phyloP scores from a whole-genome alignment of 1,140 invertebrate species.

The Acromyrmex echinatior region DNA sequence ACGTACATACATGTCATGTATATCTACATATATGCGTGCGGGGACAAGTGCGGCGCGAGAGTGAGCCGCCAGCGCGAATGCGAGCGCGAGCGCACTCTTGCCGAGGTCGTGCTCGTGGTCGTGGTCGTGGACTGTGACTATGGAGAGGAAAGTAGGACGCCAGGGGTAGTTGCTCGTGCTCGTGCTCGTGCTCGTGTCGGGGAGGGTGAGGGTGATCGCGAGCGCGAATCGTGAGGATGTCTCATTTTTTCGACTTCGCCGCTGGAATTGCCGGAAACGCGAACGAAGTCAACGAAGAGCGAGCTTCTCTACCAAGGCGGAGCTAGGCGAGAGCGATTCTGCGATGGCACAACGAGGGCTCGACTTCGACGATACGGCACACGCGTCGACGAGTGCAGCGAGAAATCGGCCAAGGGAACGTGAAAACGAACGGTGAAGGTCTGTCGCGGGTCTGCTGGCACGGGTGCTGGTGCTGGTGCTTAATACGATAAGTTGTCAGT shows the following conservation, averaged over 20 bases:
- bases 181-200: no score
- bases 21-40: neutral
- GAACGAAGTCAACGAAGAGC: neutral
- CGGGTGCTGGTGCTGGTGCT: neutral
- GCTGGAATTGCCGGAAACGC: neutral
- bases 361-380: neutral
- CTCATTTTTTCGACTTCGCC: conserved; percentile 7
- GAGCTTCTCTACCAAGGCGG: neutral
- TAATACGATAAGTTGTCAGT: conserved; percentile 8
- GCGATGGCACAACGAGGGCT: conserved; percentile 20
- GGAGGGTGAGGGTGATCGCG: neutral
- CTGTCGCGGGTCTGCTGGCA: no score
- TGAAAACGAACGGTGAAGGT: neutral
- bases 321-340: neutral
- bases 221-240: conserved; percentile 22
- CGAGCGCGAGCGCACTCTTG: conserved; percentile 17
- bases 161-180: conserved; percentile 1
- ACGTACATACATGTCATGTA: no score
- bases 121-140: no score
- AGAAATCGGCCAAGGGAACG: neutral
- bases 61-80: conserved; percentile 2
- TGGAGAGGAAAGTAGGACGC: conserved; percentile 34
- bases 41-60: neutral
- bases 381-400: conserved; percentile 2
- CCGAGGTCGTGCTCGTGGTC: neutral